A percentile compares a stretch with the other conserved stretches of the same genome.
These are phyloP conservation scores for Piliocolobus tephrosceles DNA, from an alignment of 2,113 vertebrate species.

Conservation along the genomic window DNA sequence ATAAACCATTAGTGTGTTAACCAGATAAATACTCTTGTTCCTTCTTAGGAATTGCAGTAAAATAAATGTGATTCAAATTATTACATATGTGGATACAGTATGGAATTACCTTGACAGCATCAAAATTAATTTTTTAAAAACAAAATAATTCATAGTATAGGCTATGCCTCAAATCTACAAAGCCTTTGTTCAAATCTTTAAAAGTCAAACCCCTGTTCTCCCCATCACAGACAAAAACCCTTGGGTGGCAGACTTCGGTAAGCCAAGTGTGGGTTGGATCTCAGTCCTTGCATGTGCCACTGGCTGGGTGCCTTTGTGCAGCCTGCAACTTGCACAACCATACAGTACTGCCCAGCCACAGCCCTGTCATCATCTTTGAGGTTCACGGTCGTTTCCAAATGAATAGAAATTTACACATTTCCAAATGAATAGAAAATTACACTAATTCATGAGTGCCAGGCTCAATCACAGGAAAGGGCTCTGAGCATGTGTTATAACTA, in stretches of 20 bases:
- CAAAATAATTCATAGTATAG: neutral
- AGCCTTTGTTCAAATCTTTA: neutral
- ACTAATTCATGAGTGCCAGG: neutral
- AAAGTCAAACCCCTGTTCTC: neutral
- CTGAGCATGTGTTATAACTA: neutral
- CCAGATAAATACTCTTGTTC: neutral
- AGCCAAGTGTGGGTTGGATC: neutral
- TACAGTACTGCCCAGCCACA: rapidly evolving
- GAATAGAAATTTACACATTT: no score
- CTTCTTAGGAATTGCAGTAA: neutral
- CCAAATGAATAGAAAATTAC: neutral
- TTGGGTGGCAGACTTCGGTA: rapidly evolving
- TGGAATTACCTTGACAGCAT: neutral
- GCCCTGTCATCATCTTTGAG: neutral
- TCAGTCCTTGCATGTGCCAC: neutral
- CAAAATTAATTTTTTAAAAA: neutral
- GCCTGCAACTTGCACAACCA: neutral
- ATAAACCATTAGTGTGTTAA: neutral
- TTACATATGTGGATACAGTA: neutral
- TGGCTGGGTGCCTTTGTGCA: neutral
- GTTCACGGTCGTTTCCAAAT: neutral
- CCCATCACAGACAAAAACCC: neutral
- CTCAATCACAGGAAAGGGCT: neutral
- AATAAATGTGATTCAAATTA: conserved; percentile 9
- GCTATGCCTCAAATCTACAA: neutral